Evolutionary conservation across 2,888 invertebrate genomes (phyloP), one percentile per base, ranked within the genome.

Genomic region (Platycheirus albimanus): DNA sequence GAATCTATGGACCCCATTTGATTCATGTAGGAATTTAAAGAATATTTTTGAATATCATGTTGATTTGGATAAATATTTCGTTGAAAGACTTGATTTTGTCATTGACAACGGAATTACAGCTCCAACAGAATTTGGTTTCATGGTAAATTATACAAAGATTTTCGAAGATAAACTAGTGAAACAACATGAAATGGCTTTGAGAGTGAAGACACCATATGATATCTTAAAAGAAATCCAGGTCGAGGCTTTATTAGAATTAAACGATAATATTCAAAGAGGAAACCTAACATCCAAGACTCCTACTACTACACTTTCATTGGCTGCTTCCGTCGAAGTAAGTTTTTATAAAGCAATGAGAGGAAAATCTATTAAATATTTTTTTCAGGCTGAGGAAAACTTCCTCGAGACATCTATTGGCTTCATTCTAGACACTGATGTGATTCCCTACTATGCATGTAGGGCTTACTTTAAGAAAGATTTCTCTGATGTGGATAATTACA

Each of bases 381-480:
- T 24, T 24, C 93, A 90, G 90, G 88, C 93, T 17, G 94, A 95
- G 67, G 94, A 94, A 11, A 93, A 93, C 3, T 94, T 94, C 86
- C 89, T 95, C 10, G 94, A 95, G 85, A 92, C 93, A 0, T 92
- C 92, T 0, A 90, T 94, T 43, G 92, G 93, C 13, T 87, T 94
- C n/a, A 92, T 94, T 85, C 90, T 95, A 1, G 92, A 93, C 0
- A 94, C 95, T 0, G 92, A 93, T 0, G 91, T 93, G 61, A 90
- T 95, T 17, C 92, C 92, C 2, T 91, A 95, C 63, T 95, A 95
- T 67, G 93, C 92, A 84, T 93, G 94, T 19, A 93, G 93, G 85
- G 91, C 94, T 86, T 92, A 92, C 85, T 93, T 94, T 49, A 94
- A 94, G 86, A 95, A 95, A 86, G 94, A 95, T 86, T 94, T 94